A percentile compares a stretch with the other conserved stretches of the same genome.
Conservation (phyloP, 1,140 invertebrate species). For the Ridgeia piscesae region DNA sequence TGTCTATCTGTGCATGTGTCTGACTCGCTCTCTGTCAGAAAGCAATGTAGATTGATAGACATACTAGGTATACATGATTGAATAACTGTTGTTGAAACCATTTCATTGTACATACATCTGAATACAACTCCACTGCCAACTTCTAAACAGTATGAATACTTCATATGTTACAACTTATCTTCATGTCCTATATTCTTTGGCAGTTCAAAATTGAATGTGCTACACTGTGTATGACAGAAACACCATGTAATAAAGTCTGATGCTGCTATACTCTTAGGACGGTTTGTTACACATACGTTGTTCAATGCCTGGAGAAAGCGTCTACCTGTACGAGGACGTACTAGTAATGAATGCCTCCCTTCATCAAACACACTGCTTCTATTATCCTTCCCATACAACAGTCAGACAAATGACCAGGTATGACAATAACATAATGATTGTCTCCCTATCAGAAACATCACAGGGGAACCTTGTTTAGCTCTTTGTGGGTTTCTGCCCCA, state of each 20-base stretch:
- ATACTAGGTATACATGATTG: too few relatives aligned
- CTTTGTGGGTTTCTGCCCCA: neutral
- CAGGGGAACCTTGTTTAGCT: neutral
- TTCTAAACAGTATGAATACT: too few relatives aligned
- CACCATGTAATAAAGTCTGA: neutral
- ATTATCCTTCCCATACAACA: neutral
- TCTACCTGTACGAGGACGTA: neutral
- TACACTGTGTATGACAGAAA: neutral
- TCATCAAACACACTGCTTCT: slow-evolving; percentile 4
- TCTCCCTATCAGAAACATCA: neutral
- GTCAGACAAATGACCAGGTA: neutral
- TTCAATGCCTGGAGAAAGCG: neutral
- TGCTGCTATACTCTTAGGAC: neutral
- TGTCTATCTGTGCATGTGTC: too few relatives aligned
- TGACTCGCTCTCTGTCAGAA: too few relatives aligned
- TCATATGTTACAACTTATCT: neutral
- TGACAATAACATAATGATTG: neutral
- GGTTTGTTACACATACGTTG: neutral
- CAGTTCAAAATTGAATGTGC: neutral
- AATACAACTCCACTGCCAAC: too few relatives aligned
- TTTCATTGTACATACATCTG: too few relatives aligned
- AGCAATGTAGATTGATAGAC: too few relatives aligned
- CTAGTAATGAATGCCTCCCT: neutral
- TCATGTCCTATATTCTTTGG: neutral
- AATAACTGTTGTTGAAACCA: too few relatives aligned